Conservation (phyloP, 1,140 invertebrate species). For the Drosophila triauraria region DNA sequence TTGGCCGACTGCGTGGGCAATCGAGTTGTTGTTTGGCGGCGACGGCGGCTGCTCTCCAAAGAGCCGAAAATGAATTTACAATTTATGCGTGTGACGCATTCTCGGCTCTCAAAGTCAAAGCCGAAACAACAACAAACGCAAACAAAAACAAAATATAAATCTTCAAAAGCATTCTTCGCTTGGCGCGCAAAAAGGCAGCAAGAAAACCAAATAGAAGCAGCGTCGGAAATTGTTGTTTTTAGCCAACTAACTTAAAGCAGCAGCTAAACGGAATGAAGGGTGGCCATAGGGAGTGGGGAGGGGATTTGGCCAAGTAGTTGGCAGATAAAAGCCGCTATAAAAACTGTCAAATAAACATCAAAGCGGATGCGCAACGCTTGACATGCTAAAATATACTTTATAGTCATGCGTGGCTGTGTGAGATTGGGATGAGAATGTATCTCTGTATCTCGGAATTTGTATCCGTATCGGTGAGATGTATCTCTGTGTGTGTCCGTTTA, state of each 20-base stretch:
- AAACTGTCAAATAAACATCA: conserved; percentile 84
- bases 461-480: conserved; percentile 40
- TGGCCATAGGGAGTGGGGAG: conserved; percentile 19
- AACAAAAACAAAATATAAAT: conserved; percentile 79
- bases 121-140: conserved; percentile 57
- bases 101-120: conserved; percentile 76
- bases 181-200: conserved; percentile 37
- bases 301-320: conserved; percentile 71
- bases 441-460: conserved; percentile 28
- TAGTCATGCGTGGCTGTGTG: conserved; percentile 76
- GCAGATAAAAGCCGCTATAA: conserved; percentile 84
- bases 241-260: conserved; percentile 39
- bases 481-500: conserved; percentile 34
- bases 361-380: conserved; percentile 84
- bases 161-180: conserved; percentile 74
- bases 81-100: conserved; percentile 80
- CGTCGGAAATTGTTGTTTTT: conserved; percentile 50
- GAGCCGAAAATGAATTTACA: conserved; percentile 73
- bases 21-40: conserved; percentile 30
- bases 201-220: conserved; percentile 16
- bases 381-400: conserved; percentile 84
- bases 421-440: conserved; percentile 48
- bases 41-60: conserved; percentile 40
- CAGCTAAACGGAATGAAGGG: conserved; percentile 34
- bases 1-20: conserved; percentile 60